A percentile compares a stretch with the other conserved stretches of the same genome.
Conservation (phyloP, 1,140 invertebrate genomes). For the Anthonomus grandis region DNA sequence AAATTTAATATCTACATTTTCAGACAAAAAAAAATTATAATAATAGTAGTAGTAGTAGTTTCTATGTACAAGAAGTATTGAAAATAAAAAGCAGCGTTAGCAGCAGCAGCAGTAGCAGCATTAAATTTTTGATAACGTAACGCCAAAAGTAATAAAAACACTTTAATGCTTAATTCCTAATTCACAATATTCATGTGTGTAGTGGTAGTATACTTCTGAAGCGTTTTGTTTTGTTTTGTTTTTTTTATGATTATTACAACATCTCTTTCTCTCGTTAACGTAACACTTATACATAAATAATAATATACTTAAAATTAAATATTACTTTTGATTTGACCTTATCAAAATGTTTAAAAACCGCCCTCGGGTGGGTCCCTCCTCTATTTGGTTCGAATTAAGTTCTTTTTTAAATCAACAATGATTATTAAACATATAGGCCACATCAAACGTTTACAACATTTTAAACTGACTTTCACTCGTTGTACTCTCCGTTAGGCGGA, state of each 20-base stretch:
- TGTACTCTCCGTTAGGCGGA: not conserved
- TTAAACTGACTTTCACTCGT: not conserved
- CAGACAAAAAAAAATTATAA: constrained; percentile 37
- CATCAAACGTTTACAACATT: constrained; percentile 8
- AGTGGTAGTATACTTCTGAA: constrained; percentile 8
- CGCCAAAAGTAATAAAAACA: constrained; percentile 29
- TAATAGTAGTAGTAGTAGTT: constrained; percentile 38
- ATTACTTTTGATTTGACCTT: constrained; percentile 29
- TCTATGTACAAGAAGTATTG: constrained; percentile 20
- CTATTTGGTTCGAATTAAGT: not conserved
- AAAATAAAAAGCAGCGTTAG: constrained; percentile 17
- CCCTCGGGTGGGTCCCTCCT: not conserved
- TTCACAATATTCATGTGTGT: constrained; percentile 13
- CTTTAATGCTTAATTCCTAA: constrained; percentile 17
- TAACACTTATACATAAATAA: not conserved
- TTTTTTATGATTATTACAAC: not conserved
- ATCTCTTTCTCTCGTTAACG: not conserved
- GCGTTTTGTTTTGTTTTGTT: constrained; percentile 9
- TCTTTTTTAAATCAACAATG: constrained; percentile 9
- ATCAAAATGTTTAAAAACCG: constrained; percentile 23
- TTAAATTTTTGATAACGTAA: constrained; percentile 21
- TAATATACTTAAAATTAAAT: constrained; percentile 16
- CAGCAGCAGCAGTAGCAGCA: constrained; percentile 24
- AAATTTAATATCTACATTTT: constrained; percentile 43
- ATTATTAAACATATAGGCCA: constrained; percentile 9